Evolutionary conservation across 2,797 vertebrate species (phyloP).

Genomic region (Trachops cirrhosus): DNA sequence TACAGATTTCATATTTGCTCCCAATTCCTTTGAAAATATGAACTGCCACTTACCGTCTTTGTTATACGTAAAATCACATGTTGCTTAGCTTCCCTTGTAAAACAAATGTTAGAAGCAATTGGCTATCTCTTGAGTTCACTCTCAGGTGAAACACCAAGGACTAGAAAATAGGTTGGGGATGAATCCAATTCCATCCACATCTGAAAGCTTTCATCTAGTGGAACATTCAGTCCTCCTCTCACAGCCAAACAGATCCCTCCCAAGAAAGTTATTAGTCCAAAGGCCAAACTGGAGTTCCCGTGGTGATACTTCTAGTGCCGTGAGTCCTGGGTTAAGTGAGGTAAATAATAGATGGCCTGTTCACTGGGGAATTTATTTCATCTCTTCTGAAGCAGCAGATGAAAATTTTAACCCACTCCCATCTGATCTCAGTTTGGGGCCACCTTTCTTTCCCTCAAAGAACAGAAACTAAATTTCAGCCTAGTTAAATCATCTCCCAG

Average conservation of each 20-base stretch:
- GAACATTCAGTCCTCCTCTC: neutral
- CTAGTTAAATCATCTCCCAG: neutral
- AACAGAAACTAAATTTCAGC: neutral
- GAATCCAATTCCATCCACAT: slow-evolving; percentile 29
- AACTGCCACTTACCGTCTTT: neutral
- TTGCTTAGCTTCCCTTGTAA: neutral
- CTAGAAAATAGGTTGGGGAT: neutral
- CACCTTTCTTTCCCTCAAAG: neutral
- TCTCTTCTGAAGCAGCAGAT: slow-evolving; percentile 16
- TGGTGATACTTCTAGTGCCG: slow-evolving; percentile 10
- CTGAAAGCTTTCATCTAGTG: slow-evolving; percentile 51
- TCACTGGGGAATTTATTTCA: slow-evolving; percentile 12
- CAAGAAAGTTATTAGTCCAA: slow-evolving; percentile 56
- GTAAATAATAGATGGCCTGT: slow-evolving; percentile 45
- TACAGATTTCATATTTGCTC: neutral
- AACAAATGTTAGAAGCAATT: neutral
- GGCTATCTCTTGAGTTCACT: slow-evolving; percentile 21
- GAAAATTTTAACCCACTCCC: slow-evolving; percentile 55
- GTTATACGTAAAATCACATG: neutral
- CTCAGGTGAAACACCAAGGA: slow-evolving; percentile 30
- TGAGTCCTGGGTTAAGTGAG: slow-evolving; percentile 14
- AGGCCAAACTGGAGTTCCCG: slow-evolving; percentile 34
- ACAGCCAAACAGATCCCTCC: slow-evolving; percentile 19
- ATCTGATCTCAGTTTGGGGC: slow-evolving; percentile 37
- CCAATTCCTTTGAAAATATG: neutral